Percentiles rank a stretch among this genome's conserved stretches.
Evolutionary conservation across 35 echinoderm and acorn worm genomes (phyloP).

Genomic region (Apostichopus californicus): DNA sequence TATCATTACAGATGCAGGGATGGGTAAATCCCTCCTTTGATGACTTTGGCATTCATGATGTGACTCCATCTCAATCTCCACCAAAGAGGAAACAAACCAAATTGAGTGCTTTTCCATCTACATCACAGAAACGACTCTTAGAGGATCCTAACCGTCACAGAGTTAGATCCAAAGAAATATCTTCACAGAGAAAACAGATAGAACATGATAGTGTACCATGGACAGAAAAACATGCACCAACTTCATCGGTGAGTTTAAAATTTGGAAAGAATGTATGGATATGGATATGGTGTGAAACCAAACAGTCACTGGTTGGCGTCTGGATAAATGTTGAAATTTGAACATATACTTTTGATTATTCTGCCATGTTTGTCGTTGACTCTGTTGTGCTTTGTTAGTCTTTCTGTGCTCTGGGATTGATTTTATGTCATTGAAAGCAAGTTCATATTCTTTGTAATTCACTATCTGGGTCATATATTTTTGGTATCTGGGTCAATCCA

Average conservation of each 20-base stretch:
- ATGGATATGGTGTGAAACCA: background rate
- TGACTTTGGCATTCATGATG: constrained; percentile 48
- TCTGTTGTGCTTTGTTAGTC: background rate
- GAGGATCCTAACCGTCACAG: constrained; percentile 11
- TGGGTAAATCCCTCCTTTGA: constrained; percentile 86
- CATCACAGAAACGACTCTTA: constrained; percentile 15
- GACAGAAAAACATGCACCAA: constrained; percentile 79
- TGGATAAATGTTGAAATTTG: background rate
- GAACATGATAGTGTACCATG: constrained; percentile 62
- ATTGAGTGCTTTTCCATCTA: constrained; percentile 24
- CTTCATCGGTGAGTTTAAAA: constrained; percentile 54
- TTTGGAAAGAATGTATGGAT: background rate
- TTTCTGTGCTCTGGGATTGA: background rate
- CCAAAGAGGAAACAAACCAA: constrained; percentile 29
- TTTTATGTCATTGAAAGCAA: background rate
- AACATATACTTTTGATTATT: background rate
- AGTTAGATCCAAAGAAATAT: background rate
- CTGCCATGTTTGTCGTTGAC: background rate
- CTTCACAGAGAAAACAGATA: constrained; percentile 34
- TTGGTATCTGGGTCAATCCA: too few relatives aligned
- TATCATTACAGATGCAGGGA: constrained; percentile 48
- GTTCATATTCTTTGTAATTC: background rate
- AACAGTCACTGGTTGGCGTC: background rate
- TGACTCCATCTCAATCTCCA: constrained; percentile 10
- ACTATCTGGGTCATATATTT: background rate